Conservation (phyloP, 2,797 vertebrate species). For the Aulostomus chinensis region DNA sequence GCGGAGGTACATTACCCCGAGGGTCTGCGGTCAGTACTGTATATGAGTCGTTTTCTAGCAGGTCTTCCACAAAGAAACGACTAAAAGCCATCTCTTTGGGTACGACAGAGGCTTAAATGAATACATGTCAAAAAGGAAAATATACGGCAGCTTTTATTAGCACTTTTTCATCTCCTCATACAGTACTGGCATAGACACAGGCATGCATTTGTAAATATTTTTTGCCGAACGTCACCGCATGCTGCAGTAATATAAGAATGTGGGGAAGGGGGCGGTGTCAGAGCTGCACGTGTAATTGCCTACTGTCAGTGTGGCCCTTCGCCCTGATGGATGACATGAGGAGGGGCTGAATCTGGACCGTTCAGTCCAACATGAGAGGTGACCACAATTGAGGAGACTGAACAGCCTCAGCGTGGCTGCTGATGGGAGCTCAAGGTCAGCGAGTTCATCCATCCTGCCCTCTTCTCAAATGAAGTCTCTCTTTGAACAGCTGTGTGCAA, state of each 20-base stretch:
- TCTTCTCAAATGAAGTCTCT: conserved; percentile 52
- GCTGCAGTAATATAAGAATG: conserved; percentile 7
- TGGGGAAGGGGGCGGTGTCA: conserved; percentile 17
- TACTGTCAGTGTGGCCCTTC: conserved; percentile 52
- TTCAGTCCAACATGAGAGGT: conserved; percentile 56
- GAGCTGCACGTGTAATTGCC: conserved; percentile 55
- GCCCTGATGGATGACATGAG: conserved; percentile 57
- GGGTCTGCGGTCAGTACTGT: conserved; percentile 17
- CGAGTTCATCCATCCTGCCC: conserved; percentile 54
- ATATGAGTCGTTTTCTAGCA: conserved; percentile 15
- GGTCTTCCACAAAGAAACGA: conserved; percentile 25
- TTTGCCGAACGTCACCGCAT: conserved; percentile 12
- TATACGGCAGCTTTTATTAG: too few species aligned
- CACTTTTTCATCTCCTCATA: too few species aligned
- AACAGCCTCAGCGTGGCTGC: conserved; percentile 37
- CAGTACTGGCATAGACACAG: neutral
- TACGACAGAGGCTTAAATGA: neutral
- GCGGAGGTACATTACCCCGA: conserved; percentile 4
- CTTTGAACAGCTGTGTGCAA: conserved; percentile 64
- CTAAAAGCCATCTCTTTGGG: conserved; percentile 7
- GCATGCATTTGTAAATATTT: conserved; percentile 4
- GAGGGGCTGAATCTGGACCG: conserved; percentile 50
- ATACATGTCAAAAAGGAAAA: conserved; percentile 9
- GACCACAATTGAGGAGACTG: conserved; percentile 53
- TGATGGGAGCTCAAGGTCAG: conserved; percentile 70